These are phyloP conservation scores for Champsocephalus gunnari DNA, from an alignment of 2,797 vertebrate genomes.

Conservation along the genomic window DNA sequence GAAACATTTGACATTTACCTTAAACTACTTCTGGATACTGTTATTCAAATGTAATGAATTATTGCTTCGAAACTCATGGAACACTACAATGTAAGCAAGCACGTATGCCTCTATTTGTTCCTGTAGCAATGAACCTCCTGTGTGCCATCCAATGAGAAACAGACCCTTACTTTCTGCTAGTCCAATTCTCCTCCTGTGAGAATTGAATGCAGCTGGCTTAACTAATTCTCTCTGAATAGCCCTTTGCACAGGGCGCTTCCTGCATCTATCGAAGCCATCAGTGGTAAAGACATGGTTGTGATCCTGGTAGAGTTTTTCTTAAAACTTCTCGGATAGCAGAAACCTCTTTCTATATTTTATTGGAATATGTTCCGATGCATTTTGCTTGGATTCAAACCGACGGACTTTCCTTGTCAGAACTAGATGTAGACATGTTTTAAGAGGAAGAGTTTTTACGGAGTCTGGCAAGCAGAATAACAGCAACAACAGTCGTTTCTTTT, in stretches of 20 bases:
- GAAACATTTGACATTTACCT: background rate
- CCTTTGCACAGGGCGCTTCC: conserved; percentile 18
- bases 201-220: conserved; percentile 38
- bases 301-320: conserved; percentile 5
- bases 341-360: background rate
- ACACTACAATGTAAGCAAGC: background rate
- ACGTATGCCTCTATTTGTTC: background rate
- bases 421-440: background rate
- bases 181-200: conserved; percentile 30
- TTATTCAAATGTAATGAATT: background rate
- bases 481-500: background rate
- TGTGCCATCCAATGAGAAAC: conserved; percentile 25
- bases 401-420: conserved; percentile 1
- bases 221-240: conserved; percentile 35
- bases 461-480: conserved; percentile 7
- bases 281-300: conserved; percentile 5
- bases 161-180: background rate
- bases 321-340: background rate
- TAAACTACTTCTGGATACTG: background rate
- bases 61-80: background rate
- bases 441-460: conserved; percentile 4
- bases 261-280: conserved; percentile 24
- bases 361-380: background rate
- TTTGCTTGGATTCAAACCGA: background rate
- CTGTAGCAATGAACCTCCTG: conserved; percentile 6